Base-by-base conservation (phyloP, 2,888 invertebrate genomes). In the Drosophila meridionalis region DNA sequence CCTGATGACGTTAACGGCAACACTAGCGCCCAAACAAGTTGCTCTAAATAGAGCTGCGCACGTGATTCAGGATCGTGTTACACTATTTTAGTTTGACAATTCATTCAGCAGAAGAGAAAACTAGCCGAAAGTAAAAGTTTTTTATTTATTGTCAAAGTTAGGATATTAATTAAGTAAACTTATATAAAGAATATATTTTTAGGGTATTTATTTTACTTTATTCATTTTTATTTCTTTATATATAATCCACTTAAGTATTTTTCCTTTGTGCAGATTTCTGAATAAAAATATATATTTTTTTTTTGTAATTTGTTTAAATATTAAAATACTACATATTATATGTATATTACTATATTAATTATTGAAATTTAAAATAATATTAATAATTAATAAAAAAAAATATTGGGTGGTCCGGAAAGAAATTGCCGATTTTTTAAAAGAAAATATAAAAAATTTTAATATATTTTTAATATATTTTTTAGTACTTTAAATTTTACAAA, bases 1-100 rank as follows among this genome's bases (percentile, higher is more conserved):
- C 79, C 68, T 52, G 60, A 78, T 73, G 78, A 85, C 78, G 75
- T 80, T 72, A 72, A 81, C 59, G 66, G 56, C 40, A 56, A 62
- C 34, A 36, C 45, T 28, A 63, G 43, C 40, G 4, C 43, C 69
- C 60, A 42, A 58, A 47, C 12, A 11, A 72, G 34, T 38, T 55
- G 34, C 20, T 6, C 26, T 6, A 40, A 47, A 63, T 57, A 69
- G 63, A 62, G 58, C 48, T 61, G 63, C 55, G 66, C 76, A 64
- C 80, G 76, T 78, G 80, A 78, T 70, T 43, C 20, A 40, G 12
- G 12, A 43, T 50, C 47, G 38, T 59, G 73, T 43, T 56, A 40
- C 53, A 36, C n/a, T 20, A n/a, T 28, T 30, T 45, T 14, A 36
- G 43, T 28, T 43, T 20, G 11, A 36, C 56, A 53, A 52, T 53